A percentile compares a stretch with the other conserved stretches of the same genome.
Evolutionary conservation across 2,797 vertebrate genomes (phyloP).

Genomic region (Muscicapa striata): DNA sequence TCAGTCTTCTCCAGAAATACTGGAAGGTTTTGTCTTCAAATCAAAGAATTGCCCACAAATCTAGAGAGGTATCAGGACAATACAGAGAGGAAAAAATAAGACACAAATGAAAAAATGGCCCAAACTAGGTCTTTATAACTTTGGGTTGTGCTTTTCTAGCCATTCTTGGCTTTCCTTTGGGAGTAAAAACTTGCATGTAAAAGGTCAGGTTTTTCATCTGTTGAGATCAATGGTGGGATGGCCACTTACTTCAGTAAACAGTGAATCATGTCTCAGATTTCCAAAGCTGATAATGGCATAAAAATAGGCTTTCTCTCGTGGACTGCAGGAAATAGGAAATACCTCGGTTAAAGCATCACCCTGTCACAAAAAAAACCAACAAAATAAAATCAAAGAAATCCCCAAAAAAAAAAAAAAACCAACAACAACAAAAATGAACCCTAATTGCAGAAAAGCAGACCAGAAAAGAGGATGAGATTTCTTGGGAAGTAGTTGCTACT

Average conservation of each 20-base stretch:
- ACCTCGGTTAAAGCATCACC: not conserved
- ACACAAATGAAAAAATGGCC: fast-evolving
- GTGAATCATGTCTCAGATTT: not conserved
- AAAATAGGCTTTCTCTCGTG: not conserved
- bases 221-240: not conserved
- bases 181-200: not conserved
- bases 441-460: not conserved
- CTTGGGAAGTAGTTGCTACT: not conserved
- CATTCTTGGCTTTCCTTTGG: not conserved
- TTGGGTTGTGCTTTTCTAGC: not conserved
- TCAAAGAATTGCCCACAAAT: not conserved
- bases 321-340: not conserved
- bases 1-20: not conserved
- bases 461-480: not conserved
- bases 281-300: not conserved
- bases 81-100: not conserved
- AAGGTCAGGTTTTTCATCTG: conserved; percentile 15
- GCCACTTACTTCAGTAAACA: not conserved
- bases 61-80: not conserved
- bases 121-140: not conserved
- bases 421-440: too few species aligned
- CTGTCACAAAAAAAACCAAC: not conserved
- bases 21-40: not conserved
- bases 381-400: too few species aligned
- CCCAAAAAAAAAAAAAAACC: not conserved